Evolutionary conservation across 2,888 invertebrate genomes (phyloP).

Genomic region (Lasius fuliginosus): DNA sequence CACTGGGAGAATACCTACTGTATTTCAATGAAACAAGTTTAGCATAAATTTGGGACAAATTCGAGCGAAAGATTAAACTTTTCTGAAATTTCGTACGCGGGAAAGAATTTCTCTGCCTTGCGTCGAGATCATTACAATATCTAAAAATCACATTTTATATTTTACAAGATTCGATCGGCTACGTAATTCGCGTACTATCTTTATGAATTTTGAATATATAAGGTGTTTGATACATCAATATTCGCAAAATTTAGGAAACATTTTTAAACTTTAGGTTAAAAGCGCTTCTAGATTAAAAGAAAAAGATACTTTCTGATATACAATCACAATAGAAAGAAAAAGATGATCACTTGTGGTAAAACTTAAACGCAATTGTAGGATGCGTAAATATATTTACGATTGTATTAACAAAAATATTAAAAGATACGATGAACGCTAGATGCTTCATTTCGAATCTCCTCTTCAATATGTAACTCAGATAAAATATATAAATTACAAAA

Average conservation of each 20-base stretch:
- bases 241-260: background rate
- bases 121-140: background rate
- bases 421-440: background rate
- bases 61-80: background rate
- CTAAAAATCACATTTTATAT: background rate
- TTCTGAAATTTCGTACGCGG: background rate
- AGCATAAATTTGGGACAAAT: background rate
- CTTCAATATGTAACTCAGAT: background rate
- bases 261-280: background rate
- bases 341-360: background rate
- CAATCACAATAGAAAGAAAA: background rate
- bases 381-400: background rate
- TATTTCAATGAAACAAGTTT: background rate
- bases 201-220: constrained; percentile 5
- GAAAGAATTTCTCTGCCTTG: background rate
- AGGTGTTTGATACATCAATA: background rate
- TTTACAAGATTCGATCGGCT: background rate
- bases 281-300: background rate
- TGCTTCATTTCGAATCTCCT: background rate
- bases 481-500: background rate
- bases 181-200: background rate
- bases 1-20: background rate
- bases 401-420: background rate
- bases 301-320: background rate
- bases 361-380: background rate